phyloP scores from a whole-genome alignment of 2,888 invertebrate genomes.

The Patella pellucida region DNA sequence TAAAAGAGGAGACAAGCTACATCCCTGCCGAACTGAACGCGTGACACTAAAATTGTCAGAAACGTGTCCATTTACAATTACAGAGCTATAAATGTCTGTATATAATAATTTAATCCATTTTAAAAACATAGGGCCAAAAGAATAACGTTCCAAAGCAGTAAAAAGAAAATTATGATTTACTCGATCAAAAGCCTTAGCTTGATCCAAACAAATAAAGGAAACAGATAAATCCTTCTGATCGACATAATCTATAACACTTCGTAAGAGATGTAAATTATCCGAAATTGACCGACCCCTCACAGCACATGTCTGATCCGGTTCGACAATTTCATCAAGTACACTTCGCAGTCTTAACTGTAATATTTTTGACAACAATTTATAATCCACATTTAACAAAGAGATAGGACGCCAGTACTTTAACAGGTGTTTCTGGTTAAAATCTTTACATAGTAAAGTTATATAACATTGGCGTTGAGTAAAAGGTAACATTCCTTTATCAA shows the following conservation, averaged over 20 bases:
- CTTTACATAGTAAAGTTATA: conserved; percentile 42
- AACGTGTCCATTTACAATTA: conserved; percentile 37
- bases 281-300: conserved; percentile 40
- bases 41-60: conserved; percentile 16
- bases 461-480: conserved; percentile 24
- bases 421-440: conserved; percentile 25
- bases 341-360: conserved; percentile 34
- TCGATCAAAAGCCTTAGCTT: conserved; percentile 47
- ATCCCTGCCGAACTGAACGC: neutral
- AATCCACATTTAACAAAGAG: conserved; percentile 41
- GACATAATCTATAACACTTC: conserved; percentile 39
- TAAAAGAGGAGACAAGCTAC: neutral
- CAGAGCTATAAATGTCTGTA: conserved; percentile 33
- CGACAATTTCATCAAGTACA: conserved; percentile 35
- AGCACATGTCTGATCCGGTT: conserved; percentile 42
- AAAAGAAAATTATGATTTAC: conserved; percentile 40
- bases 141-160: conserved; percentile 35
- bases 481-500: conserved; percentile 27
- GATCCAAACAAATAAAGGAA: conserved; percentile 41
- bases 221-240: conserved; percentile 36
- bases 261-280: conserved; percentile 40
- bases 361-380: conserved; percentile 43
- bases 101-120: conserved; percentile 43
- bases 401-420: conserved; percentile 45
- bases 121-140: conserved; percentile 39